Evolutionary conservation across 2,888 invertebrate species (phyloP).

Genomic region (Hirtodrosophila confusa): DNA sequence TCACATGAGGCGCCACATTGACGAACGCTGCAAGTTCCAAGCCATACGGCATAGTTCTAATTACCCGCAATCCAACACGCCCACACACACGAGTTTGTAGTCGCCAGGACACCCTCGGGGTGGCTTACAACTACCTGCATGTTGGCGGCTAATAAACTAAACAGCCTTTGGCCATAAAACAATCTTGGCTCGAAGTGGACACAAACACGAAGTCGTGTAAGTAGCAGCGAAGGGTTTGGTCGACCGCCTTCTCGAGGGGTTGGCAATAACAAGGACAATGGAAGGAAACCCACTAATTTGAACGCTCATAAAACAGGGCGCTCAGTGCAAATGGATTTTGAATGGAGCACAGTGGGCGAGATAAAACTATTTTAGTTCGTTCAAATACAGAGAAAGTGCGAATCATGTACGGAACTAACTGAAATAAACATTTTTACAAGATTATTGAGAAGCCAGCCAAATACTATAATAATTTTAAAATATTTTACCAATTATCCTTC

Average conservation of each 20-base stretch:
- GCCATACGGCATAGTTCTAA: constrained; percentile 48
- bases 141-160: constrained; percentile 73
- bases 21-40: constrained; percentile 24
- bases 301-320: constrained; percentile 65
- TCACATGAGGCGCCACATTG: constrained; percentile 61
- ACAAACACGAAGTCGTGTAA: constrained; percentile 37
- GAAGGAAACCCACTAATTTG: constrained; percentile 62
- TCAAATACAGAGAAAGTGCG: no score
- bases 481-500: no score
- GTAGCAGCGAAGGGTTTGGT: neutral
- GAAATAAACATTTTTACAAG: no score
- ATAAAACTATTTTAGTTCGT: no score
- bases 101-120: neutral
- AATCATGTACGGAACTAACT: no score
- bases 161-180: constrained; percentile 71
- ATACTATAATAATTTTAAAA: no score
- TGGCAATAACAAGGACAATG: constrained; percentile 30
- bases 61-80: constrained; percentile 55
- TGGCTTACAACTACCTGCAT: constrained; percentile 58
- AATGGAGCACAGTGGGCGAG: neutral
- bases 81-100: constrained; percentile 11
- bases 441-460: no score
- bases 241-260: neutral
- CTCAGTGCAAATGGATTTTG: constrained; percentile 18
- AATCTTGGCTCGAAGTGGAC: constrained; percentile 62